Evolutionary conservation across 1,140 invertebrate species (phyloP).

Genomic region (Nymphalis io): DNA sequence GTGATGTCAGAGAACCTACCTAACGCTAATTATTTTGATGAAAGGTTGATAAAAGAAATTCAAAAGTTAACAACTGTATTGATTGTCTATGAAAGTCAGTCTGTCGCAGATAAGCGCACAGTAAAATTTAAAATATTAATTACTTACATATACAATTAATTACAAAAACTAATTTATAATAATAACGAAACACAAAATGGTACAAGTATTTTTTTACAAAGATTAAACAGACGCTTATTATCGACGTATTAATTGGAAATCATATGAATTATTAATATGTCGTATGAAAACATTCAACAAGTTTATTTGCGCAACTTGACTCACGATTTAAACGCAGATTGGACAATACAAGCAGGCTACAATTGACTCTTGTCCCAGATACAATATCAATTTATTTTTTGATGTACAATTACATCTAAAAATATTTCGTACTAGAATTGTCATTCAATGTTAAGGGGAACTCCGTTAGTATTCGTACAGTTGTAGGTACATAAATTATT

Average conservation of each 20-base stretch:
- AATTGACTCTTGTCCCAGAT: slow-evolving; percentile 14
- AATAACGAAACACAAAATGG: no score
- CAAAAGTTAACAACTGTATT: no score
- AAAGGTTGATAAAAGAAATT: no score
- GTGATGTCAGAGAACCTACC: no score
- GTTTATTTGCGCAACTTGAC: neutral
- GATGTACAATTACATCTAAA: slow-evolving; percentile 12
- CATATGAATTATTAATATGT: neutral
- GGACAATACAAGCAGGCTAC: neutral
- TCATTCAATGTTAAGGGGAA: slow-evolving; percentile 2
- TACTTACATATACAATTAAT: no score
- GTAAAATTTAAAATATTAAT: no score
- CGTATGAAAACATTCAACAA: neutral
- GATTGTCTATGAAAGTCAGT: no score
- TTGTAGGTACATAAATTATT: no score
- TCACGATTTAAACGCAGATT: neutral
- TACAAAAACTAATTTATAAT: no score
- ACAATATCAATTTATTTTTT: slow-evolving; percentile 17
- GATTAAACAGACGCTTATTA: neutral
- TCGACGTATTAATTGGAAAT: neutral
- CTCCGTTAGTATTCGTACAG: neutral
- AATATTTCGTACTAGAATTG: neutral
- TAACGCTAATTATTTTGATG: no score
- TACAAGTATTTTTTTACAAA: no score
- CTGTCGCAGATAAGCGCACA: no score